These are phyloP conservation scores for Drosophila conformis DNA, from an alignment of 2,888 invertebrate species.

Conservation along the genomic window DNA sequence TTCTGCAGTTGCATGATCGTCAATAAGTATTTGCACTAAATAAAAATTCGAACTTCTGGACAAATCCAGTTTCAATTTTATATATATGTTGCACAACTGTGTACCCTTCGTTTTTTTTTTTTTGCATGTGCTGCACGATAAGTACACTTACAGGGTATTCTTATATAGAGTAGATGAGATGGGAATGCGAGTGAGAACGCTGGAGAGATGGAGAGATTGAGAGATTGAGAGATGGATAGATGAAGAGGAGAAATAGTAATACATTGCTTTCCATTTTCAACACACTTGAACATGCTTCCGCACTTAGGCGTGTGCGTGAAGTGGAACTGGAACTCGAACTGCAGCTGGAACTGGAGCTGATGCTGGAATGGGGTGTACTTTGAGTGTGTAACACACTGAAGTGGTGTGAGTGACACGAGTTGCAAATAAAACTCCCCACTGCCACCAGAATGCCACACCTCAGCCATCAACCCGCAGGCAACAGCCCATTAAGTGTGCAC, in stretches of 20 bases:
- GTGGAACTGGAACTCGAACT: conserved; percentile 50
- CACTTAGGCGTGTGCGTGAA: conserved; percentile 74
- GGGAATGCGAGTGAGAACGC: conserved; percentile 3
- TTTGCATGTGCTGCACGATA: background rate
- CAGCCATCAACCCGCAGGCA: conserved; percentile 45
- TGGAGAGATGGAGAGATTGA: background rate
- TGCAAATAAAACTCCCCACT: conserved; percentile 8
- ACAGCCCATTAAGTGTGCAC: conserved; percentile 67
- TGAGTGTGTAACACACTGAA: conserved; percentile 41
- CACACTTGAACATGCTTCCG: conserved; percentile 82
- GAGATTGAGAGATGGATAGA: conserved; percentile 2
- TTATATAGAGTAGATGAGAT: background rate
- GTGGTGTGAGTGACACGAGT: conserved; percentile 65
- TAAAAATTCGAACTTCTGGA: background rate
- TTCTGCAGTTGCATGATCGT: background rate
- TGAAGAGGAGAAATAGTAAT: conserved; percentile 35
- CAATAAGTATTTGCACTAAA: background rate
- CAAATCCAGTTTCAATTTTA: background rate
- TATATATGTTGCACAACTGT: background rate
- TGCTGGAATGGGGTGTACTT: conserved; percentile 15
- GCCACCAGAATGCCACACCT: background rate
- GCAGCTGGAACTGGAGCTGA: conserved; percentile 17
- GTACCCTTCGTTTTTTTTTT: background rate
- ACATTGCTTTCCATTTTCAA: conserved; percentile 72
- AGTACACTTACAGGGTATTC: conserved; percentile 5